phyloP scores from a whole-genome alignment of 2,113 vertebrate genomes.

The Sinocyclocheilus anshuiensis region DNA sequence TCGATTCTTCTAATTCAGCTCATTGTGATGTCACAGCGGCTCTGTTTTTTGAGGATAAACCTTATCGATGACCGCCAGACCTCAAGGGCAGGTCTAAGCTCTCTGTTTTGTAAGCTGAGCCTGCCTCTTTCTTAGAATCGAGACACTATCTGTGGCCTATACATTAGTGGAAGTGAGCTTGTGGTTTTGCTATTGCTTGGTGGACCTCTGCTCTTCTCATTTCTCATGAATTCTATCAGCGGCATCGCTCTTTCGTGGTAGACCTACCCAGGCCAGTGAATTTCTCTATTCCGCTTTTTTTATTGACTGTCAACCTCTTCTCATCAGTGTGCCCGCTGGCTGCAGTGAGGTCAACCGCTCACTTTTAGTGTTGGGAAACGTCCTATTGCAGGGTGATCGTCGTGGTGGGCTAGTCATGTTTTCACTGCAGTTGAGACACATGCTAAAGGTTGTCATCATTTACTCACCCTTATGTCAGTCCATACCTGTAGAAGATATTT shows the following conservation, averaged over 20 bases:
- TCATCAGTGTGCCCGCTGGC: background rate
- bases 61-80: constrained; percentile 55
- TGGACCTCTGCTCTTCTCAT: constrained; percentile 48
- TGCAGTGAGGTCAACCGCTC: constrained; percentile 37
- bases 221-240: constrained; percentile 54
- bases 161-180: constrained; percentile 39
- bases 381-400: background rate
- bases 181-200: constrained; percentile 55
- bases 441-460: no score
- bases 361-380: background rate
- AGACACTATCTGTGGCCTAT: constrained; percentile 33
- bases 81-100: background rate
- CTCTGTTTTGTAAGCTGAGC: background rate
- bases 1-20: background rate
- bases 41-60: constrained; percentile 51
- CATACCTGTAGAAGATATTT: no score
- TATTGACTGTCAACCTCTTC: background rate
- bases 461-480: no score
- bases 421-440: background rate
- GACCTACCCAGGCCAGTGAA: background rate
- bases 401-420: background rate
- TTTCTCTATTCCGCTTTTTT: constrained; percentile 36
- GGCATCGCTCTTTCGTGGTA: constrained; percentile 40
- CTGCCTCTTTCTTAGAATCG: constrained; percentile 63
- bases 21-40: background rate